These are phyloP conservation scores for Coelopa frigida DNA, from an alignment of 1,140 invertebrate genomes.

Conservation along the genomic window DNA sequence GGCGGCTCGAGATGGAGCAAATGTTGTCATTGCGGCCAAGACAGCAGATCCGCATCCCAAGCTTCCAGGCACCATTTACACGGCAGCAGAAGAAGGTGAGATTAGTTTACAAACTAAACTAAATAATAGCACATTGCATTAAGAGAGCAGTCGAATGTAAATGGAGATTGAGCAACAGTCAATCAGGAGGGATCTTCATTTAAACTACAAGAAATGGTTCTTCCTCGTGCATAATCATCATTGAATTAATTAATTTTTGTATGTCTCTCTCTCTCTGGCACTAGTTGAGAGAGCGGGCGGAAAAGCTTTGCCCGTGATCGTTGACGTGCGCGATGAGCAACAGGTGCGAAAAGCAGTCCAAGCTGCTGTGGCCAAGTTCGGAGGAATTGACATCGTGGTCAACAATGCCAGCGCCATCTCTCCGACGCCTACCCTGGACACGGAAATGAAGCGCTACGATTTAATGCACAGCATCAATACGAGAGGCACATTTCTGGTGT, in stretches of 20 bases:
- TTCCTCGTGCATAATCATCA: no score
- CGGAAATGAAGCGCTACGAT: constrained; percentile 94
- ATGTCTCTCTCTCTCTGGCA: no score
- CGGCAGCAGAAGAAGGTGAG: constrained; percentile 91
- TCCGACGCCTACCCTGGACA: constrained; percentile 75
- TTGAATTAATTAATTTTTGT: no score
- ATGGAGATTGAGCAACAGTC: constrained; percentile 15
- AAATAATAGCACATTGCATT: no score
- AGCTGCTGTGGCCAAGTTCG: constrained; percentile 81
- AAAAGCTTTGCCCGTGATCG: constrained; percentile 83
- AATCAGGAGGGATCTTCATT: no score
- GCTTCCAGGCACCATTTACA: constrained; percentile 93
- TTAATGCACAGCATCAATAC: constrained; percentile 92
- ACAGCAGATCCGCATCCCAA: constrained; percentile 92
- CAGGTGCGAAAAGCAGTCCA: constrained; percentile 79
- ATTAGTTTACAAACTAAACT: no score
- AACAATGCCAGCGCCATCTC: constrained; percentile 97
- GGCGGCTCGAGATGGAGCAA: constrained; percentile 88
- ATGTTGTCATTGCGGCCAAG: constrained; percentile 91
- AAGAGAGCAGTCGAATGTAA: not conserved
- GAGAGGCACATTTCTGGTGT: constrained; percentile 88
- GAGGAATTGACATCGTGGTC: constrained; percentile 90
- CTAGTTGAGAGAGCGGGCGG: constrained; percentile 91
- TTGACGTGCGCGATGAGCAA: constrained; percentile 85
- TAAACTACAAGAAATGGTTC: no score